Evolutionary conservation across 30 jellyfish, hydroid and myxozoan genomes (phyloP), one percentile per base, ranked within the genome.

Genomic region (Rhopilema esculentum): DNA sequence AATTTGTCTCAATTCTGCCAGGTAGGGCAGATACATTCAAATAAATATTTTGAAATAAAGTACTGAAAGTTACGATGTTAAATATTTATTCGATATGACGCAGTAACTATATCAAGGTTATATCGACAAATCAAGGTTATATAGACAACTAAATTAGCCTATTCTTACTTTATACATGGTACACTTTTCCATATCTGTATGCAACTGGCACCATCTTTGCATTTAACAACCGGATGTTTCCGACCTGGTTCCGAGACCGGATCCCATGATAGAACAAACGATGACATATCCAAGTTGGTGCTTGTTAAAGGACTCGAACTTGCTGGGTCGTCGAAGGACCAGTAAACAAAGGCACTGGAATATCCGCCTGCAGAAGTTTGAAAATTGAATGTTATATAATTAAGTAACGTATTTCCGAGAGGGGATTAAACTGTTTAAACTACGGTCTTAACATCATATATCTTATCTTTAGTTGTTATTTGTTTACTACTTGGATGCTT

Each of bases 201-300:
- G 72, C 72, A 63, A 7, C 16, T 2, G 6, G 72, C 72, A 7
- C 72, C 72, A 63, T 24, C 72, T 19, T n/a, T 24, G 29, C 72
- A 63, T 8, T 2, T n/a, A n/a, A 63, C 72, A 7, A 33, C 84
- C 16, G 48, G 84, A 2, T 64, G 2, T 18, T 40, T 73, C 24
- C 84, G 84, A 33, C 84, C 84, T 0, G 84, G 84, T 26, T 73
- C 84, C 0, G 32, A 18, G 0, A 32, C 33, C 8, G 70, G 27
- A 0, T 32, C 18, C 84, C 84, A 73, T 17, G 29, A 7, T 2
- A 73, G 22, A 17, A 68, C 9, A 24, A 30, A 73, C 17, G 84
- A 73, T 31, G 84, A 73, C 68, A 73, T 32, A 31, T 40, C 70
- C 50, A 17, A 0, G 32, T 33, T 40, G 68, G 70, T 73, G 40